Percentiles rank a stretch among this genome's conserved stretches.
Conservation (phyloP, 1,140 invertebrate genomes). For the Littorina saxatilis region DNA sequence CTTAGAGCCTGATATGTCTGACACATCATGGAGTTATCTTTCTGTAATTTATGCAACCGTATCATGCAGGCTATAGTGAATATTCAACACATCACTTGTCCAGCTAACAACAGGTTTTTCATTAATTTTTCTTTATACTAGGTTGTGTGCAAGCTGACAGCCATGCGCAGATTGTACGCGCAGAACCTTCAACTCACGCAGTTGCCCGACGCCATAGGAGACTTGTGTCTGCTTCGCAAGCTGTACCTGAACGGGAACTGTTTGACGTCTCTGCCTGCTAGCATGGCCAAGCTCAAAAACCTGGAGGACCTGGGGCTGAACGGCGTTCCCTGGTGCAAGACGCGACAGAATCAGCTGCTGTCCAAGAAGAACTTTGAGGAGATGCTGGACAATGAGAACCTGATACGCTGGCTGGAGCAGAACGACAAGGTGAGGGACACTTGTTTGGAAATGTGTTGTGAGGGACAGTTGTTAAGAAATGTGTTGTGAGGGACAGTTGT, state of each 20-base stretch:
- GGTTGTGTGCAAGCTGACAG: constrained; percentile 52
- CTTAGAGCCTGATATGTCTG: too few species aligned
- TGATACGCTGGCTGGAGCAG: constrained; percentile 52
- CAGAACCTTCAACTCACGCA: constrained; percentile 52
- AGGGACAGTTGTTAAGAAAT: too few species aligned
- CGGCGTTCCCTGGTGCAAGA: constrained; percentile 56
- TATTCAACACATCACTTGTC: too few species aligned
- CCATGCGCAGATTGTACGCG: constrained; percentile 52
- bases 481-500: too few species aligned
- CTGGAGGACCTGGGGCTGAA: constrained; percentile 63
- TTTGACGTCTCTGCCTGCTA: constrained; percentile 59
- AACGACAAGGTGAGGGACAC: constrained; percentile 45
- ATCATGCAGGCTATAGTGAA: too few species aligned
- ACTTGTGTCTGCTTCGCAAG: constrained; percentile 49
- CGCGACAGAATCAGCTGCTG: constrained; percentile 54
- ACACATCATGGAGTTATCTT: too few species aligned
- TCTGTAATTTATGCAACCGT: too few species aligned
- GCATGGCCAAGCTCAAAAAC: constrained; percentile 59
- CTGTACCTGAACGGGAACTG: constrained; percentile 62
- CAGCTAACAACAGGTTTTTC: too few species aligned
- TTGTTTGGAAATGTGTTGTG: too few species aligned
- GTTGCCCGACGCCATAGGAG: constrained; percentile 63
- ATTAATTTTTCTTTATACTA: too few species aligned
- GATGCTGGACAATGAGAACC: constrained; percentile 46
- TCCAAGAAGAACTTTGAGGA: constrained; percentile 59